phyloP scores from a whole-genome alignment of 2,113 vertebrate species.

The Oncorhynchus kisutch region DNA sequence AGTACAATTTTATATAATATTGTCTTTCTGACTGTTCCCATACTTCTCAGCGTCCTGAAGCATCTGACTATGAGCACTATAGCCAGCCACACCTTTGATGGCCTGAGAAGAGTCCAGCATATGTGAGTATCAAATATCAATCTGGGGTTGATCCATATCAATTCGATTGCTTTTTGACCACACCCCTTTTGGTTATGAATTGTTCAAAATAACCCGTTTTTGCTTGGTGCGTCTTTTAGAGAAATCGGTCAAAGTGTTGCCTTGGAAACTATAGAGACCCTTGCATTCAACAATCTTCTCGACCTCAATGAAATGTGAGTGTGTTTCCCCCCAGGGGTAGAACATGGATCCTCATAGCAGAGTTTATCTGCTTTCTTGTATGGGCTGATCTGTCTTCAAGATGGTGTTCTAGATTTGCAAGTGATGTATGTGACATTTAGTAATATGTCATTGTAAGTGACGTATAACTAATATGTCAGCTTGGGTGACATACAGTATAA shows the following conservation, averaged over 20 bases:
- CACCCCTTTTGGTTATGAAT: background rate
- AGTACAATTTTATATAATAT: background rate
- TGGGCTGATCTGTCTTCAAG: no score
- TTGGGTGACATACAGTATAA: no score
- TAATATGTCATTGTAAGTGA: background rate
- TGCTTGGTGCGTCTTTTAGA: slow-evolving; percentile 37
- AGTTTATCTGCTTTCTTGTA: no score
- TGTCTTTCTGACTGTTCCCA: background rate
- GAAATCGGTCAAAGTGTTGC: slow-evolving; percentile 63
- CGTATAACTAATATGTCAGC: no score
- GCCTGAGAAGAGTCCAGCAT: slow-evolving; percentile 53
- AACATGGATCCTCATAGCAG: no score
- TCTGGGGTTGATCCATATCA: background rate
- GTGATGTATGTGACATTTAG: background rate
- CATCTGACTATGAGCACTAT: slow-evolving; percentile 55
- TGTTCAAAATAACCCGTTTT: background rate
- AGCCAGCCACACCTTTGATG: slow-evolving; percentile 59
- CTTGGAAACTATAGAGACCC: slow-evolving; percentile 59
- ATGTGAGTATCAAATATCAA: slow-evolving; percentile 56
- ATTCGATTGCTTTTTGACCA: background rate
- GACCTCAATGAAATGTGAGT: slow-evolving; percentile 67
- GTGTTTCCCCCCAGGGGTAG: no score
- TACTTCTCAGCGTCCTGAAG: slow-evolving; percentile 48
- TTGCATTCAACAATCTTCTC: slow-evolving; percentile 63
- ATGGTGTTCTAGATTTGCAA: no score